Base-by-base conservation (phyloP, 2,113 vertebrate species). In the Melanerpes formicivorus region DNA sequence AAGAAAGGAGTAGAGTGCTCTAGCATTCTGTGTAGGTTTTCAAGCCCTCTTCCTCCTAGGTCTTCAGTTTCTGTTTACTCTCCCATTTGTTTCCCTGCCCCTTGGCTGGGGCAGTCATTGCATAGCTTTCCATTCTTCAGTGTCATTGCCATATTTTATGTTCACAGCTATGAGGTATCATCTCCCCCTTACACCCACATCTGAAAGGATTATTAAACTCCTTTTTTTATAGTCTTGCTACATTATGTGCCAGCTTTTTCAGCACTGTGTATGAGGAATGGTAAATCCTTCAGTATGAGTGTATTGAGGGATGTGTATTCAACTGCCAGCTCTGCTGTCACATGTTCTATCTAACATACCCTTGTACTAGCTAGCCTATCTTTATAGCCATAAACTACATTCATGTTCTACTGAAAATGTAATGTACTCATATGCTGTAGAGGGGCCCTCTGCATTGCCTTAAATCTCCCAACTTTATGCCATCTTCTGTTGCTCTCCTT, bases 391-490 rank as follows among this genome's bases (percentile, higher is more conserved):
- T 50, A 55, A 77, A 40, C 52, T 13, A 1, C 46, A 22, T 13
- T 23, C 25, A 3, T 66, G 30, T 23, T 79, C 46, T 62, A 10
- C 64, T 88, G 48, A 48, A 63, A 70, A 56, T 5, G 3, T 19
- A 32, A 9, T 0, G 1, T 22, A 26, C 11, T 21, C 23, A 1
- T 18, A 19, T 1, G 15, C 69, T 55, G 11, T 16, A 14, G 52
- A 32, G 34, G 34, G 27, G 10, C 25, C 6, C 17, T 27, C 40
- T 87, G n/a, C 42, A 26, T 14, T 66, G 56, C 42, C 15, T 67
- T 64, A 34, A 71, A 64, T 63, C n/a, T 77, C 40, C 26, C 30
- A 23, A 52, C 23, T 78, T 66, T 59, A n/a, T 77, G 42, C 26
- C 23, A 18, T 56, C 27, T 78, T 66, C 50, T 7, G 0, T 5